Conservation (phyloP, 2,888 invertebrate genomes). For the Stomorhina lunata region DNA sequence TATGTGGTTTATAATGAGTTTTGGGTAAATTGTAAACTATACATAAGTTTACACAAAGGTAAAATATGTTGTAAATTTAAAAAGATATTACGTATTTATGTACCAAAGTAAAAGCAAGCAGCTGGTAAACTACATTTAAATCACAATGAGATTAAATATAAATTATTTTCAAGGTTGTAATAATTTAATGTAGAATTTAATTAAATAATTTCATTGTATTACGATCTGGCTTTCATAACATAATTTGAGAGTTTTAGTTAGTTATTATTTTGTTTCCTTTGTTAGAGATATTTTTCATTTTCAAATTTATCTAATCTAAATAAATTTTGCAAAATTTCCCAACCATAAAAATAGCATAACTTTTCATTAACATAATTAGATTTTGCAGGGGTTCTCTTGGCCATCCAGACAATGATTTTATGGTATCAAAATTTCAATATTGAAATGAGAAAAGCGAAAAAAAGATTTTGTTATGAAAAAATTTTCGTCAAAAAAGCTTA, state of each 20-base stretch:
- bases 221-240: not conserved
- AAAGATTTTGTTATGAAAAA: not conserved
- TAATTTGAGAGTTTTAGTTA: not conserved
- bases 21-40: no score
- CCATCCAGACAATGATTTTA: not conserved
- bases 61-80: no score
- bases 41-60: no score
- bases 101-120: no score
- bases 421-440: not conserved
- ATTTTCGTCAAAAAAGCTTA: not conserved
- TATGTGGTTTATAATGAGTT: not conserved
- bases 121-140: no score
- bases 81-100: no score
- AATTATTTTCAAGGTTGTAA: no score
- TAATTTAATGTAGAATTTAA: no score
- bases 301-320: not conserved
- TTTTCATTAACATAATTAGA: conserved; percentile 42
- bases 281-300: not conserved
- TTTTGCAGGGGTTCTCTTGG: no score
- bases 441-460: not conserved
- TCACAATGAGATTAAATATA: no score
- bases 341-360: conserved; percentile 18
- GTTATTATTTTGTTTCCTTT: not conserved
- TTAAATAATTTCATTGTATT: no score
- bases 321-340: not conserved